phyloP scores from a whole-genome alignment of 1,140 invertebrate genomes.

The Mya arenaria region DNA sequence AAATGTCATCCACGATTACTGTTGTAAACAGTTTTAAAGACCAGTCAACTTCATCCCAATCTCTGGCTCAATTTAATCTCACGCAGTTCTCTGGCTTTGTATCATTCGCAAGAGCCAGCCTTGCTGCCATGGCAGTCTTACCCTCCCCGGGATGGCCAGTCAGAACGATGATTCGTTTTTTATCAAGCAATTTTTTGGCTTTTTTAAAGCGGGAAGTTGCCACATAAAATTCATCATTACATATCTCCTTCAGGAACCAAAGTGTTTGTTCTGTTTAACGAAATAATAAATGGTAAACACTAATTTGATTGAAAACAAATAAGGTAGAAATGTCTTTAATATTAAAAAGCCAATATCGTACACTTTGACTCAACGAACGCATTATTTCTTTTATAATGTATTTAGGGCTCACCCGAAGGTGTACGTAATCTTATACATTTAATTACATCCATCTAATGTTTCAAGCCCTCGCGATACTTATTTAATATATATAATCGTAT shows the following conservation, averaged over 20 bases:
- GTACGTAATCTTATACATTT: too few relatives aligned
- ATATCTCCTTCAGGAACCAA: neutral
- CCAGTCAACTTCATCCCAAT: slow-evolving; percentile 12
- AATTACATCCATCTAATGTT: too few relatives aligned
- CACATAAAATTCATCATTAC: neutral
- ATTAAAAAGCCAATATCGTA: too few relatives aligned
- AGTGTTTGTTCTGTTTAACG: too few relatives aligned
- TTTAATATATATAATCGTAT: too few relatives aligned
- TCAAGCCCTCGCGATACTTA: too few relatives aligned
- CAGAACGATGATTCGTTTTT: neutral
- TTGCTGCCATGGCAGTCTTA: slow-evolving; percentile 33
- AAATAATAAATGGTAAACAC: too few relatives aligned
- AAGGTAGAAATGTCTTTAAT: too few relatives aligned
- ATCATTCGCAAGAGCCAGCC: neutral
- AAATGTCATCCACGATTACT: slow-evolving; percentile 43
- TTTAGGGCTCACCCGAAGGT: too few relatives aligned
- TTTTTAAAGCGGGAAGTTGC: neutral
- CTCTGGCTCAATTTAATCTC: neutral
- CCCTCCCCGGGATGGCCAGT: slow-evolving; percentile 39
- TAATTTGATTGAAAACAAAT: too few relatives aligned
- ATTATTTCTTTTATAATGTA: too few relatives aligned
- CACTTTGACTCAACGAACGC: too few relatives aligned
- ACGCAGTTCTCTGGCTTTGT: neutral
- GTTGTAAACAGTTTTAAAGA: slow-evolving; percentile 6
- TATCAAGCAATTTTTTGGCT: neutral